A percentile compares a stretch with the other conserved stretches of the same genome.
Conservation (phyloP, 1,140 invertebrate genomes). For the Drosophila kurseongensis region DNA sequence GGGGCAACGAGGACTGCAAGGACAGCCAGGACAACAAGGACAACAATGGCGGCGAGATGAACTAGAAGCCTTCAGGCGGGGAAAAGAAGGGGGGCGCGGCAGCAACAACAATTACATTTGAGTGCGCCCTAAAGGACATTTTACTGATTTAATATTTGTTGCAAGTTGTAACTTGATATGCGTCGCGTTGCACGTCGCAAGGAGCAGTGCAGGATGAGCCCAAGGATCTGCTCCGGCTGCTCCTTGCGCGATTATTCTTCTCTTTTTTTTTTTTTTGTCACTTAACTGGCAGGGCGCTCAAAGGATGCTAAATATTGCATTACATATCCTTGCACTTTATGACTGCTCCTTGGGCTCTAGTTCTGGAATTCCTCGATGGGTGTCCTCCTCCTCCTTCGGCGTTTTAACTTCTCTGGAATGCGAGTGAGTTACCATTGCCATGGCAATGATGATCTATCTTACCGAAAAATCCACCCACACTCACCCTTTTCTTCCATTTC, state of each 20-base stretch:
- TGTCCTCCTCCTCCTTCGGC: neutral
- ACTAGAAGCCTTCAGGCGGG: constrained; percentile 14
- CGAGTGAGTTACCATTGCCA: constrained; percentile 13
- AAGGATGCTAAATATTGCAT: constrained; percentile 81
- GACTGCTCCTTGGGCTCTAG: constrained; percentile 37
- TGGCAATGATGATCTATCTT: constrained; percentile 19
- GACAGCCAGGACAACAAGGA: constrained; percentile 27
- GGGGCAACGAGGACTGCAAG: constrained; percentile 6
- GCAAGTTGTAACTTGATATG: constrained; percentile 81
- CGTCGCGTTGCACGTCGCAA: constrained; percentile 67
- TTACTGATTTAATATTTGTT: constrained; percentile 83
- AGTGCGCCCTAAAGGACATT: constrained; percentile 80
- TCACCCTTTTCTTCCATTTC: neutral
- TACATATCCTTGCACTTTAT: constrained; percentile 82
- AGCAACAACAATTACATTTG: constrained; percentile 78
- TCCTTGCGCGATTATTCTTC: constrained; percentile 10
- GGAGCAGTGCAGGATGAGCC: constrained; percentile 45
- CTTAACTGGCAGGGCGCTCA: constrained; percentile 73
- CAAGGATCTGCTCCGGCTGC: constrained; percentile 37
- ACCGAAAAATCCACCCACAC: neutral
- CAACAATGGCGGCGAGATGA: constrained; percentile 39
- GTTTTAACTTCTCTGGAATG: constrained; percentile 43
- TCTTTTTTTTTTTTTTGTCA: constrained; percentile 58
- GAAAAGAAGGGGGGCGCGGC: neutral
- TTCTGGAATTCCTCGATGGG: constrained; percentile 1